Evolutionary conservation across 2,797 vertebrate genomes (phyloP).

Genomic region (Eulemur coronatus): DNA sequence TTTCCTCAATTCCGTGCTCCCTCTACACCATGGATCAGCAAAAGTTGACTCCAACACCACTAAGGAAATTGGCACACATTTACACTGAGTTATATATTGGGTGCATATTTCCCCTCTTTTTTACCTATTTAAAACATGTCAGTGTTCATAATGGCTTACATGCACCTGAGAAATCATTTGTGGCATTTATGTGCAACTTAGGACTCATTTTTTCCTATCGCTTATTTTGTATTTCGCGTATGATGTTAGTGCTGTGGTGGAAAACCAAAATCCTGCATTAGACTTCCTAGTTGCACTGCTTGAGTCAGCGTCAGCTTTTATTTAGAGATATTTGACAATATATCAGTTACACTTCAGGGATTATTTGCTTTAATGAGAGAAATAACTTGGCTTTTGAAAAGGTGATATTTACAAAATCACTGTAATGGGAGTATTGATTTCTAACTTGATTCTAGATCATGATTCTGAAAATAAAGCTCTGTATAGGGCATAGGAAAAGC

Average conservation of each 20-base stretch:
- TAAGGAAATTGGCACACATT: background rate
- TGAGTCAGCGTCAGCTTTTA: background rate
- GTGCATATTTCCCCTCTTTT: background rate
- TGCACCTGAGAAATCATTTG: background rate
- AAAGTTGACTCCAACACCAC: background rate
- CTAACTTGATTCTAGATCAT: constrained; percentile 7
- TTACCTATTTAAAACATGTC: background rate
- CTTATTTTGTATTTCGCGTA: background rate
- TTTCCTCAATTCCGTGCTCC: background rate
- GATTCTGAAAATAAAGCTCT: background rate
- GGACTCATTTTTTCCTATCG: background rate
- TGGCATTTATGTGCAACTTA: background rate
- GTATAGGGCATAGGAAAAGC: background rate
- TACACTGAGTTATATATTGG: background rate
- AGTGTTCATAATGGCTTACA: background rate
- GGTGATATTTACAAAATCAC: constrained; percentile 25
- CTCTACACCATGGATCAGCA: background rate
- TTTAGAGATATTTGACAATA: background rate
- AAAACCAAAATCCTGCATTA: background rate
- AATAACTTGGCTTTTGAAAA: background rate
- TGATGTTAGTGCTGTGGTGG: background rate
- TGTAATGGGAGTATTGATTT: background rate
- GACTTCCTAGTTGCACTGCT: background rate
- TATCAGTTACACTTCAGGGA: background rate
- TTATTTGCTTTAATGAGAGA: background rate